phyloP scores from a whole-genome alignment of 2,888 invertebrate genomes.

The Coleophora flavipennella region DNA sequence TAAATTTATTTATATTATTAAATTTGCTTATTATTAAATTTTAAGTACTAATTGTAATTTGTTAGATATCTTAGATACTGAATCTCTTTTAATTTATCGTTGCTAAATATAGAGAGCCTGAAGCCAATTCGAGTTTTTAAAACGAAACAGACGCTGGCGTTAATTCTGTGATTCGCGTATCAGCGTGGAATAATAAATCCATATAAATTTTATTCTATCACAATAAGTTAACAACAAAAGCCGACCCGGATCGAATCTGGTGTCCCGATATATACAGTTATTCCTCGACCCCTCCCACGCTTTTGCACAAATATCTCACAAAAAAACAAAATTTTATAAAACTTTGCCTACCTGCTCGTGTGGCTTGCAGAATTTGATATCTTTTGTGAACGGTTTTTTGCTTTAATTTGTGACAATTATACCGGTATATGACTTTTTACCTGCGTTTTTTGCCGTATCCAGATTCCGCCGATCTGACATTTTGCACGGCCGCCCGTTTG shows the following conservation, averaged over 20 bases:
- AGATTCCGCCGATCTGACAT: constrained; percentile 47
- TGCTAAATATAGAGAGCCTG: constrained; percentile 33
- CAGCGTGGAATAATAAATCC: too few relatives aligned
- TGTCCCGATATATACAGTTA: constrained; percentile 57
- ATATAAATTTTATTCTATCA: constrained; percentile 4
- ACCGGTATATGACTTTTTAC: constrained; percentile 73
- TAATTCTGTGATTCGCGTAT: constrained; percentile 19
- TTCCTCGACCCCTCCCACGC: constrained; percentile 58
- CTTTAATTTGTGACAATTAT: constrained; percentile 73
- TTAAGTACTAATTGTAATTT: too few relatives aligned
- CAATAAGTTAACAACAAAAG: constrained; percentile 19
- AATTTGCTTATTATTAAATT: too few relatives aligned
- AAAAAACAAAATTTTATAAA: constrained; percentile 52
- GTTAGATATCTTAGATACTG: too few relatives aligned
- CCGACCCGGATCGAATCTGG: constrained; percentile 33
- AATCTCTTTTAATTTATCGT: too few relatives aligned
- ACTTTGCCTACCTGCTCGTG: constrained; percentile 67
- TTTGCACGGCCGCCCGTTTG: constrained; percentile 61
- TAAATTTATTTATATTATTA: too few relatives aligned
- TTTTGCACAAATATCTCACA: constrained; percentile 61
- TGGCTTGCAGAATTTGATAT: constrained; percentile 73
- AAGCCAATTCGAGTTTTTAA: constrained; percentile 44
- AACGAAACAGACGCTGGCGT: constrained; percentile 34
- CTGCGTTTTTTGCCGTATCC: constrained; percentile 52
- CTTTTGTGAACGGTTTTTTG: constrained; percentile 65